These are phyloP conservation scores for Beris morrisii DNA, from an alignment of 2,888 invertebrate species.

Conservation along the genomic window DNA sequence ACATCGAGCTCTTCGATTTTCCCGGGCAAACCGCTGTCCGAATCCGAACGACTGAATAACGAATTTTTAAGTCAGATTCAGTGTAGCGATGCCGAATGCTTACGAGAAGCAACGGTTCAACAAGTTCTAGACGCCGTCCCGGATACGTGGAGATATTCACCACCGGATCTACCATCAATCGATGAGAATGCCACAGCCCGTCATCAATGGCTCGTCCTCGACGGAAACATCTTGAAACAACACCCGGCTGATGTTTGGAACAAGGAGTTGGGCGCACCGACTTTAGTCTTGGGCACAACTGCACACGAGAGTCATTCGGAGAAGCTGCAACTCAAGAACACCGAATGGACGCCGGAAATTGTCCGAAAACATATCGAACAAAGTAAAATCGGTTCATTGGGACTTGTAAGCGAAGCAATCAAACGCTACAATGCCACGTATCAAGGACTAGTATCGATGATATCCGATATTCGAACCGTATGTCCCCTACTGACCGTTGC, in stretches of 20 bases:
- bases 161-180: slow-evolving; percentile 59
- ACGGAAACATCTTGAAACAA: slow-evolving; percentile 69
- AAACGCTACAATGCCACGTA: slow-evolving; percentile 69
- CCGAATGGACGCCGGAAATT: slow-evolving; percentile 67
- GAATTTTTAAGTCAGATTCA: slow-evolving; percentile 62
- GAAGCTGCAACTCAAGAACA: slow-evolving; percentile 62
- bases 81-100: slow-evolving; percentile 63
- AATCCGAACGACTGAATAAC: slow-evolving; percentile 65
- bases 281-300: slow-evolving; percentile 71
- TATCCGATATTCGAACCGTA: slow-evolving; percentile 76
- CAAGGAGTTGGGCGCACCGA: slow-evolving; percentile 56
- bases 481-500: slow-evolving; percentile 76
- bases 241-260: slow-evolving; percentile 70
- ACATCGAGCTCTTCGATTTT: slow-evolving; percentile 75
- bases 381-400: slow-evolving; percentile 62
- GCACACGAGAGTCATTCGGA: slow-evolving; percentile 72
- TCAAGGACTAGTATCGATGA: slow-evolving; percentile 69
- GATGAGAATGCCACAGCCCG: slow-evolving; percentile 61
- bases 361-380: slow-evolving; percentile 65
- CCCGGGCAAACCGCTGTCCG: slow-evolving; percentile 65
- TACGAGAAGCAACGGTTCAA: slow-evolving; percentile 60
- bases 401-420: slow-evolving; percentile 66
- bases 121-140: slow-evolving; percentile 71
- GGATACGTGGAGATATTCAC: slow-evolving; percentile 69
- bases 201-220: slow-evolving; percentile 77